These are phyloP conservation scores for Calephelis nemesis DNA, from an alignment of 1,140 invertebrate genomes.

Conservation along the genomic window DNA sequence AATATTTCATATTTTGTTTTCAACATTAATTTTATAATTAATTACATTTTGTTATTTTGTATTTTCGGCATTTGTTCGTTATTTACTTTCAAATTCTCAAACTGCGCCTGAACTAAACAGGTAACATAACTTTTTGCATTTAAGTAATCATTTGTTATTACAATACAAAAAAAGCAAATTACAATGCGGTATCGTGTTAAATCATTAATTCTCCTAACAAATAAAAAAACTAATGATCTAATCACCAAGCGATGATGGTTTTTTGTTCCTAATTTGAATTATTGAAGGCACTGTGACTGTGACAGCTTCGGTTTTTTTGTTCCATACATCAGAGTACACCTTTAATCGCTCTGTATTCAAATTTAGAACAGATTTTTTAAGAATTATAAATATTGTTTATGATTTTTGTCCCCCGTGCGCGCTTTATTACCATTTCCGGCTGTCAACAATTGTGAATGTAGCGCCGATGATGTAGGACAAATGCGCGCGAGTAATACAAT, in stretches of 20 bases:
- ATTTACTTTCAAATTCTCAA: no score
- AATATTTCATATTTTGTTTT: no score
- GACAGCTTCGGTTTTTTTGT: constrained; percentile 42
- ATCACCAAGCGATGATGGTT: constrained; percentile 34
- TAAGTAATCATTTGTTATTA: neutral
- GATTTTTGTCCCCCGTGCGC: constrained; percentile 53
- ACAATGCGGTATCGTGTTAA: constrained; percentile 39
- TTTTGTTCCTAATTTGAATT: constrained; percentile 56
- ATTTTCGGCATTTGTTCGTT: no score
- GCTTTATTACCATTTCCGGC: constrained; percentile 66
- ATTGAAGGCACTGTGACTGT: constrained; percentile 51
- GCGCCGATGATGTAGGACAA: constrained; percentile 54
- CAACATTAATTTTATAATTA: no score
- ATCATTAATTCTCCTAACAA: constrained; percentile 32
- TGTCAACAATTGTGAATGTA: constrained; percentile 64
- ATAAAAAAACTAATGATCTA: constrained; percentile 7
- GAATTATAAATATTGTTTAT: constrained; percentile 69
- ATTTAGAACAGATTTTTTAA: constrained; percentile 57
- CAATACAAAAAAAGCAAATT: neutral
- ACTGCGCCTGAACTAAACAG: no score
- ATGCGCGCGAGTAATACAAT: constrained; percentile 42
- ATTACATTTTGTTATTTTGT: no score
- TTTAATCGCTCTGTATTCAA: constrained; percentile 65
- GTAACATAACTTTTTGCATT: no score
- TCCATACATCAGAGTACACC: constrained; percentile 46